Evolutionary conservation across 1,140 invertebrate genomes (phyloP).

Genomic region (Drosophila tristis): DNA sequence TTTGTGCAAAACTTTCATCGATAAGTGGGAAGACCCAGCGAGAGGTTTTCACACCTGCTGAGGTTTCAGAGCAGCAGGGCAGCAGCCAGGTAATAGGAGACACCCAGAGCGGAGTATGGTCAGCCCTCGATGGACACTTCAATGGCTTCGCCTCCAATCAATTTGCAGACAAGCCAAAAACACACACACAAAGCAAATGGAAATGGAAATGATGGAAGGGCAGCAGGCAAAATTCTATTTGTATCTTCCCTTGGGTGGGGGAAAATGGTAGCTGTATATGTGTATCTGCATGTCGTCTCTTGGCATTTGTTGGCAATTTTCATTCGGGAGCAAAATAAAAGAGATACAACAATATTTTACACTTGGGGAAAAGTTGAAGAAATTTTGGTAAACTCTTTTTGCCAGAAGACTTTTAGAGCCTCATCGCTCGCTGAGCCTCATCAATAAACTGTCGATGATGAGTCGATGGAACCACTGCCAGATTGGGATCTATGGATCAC

Average conservation of each 20-base stretch:
- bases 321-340: slow-evolving; percentile 6
- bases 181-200: slow-evolving; percentile 24
- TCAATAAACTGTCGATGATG: no score
- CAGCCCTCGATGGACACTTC: slow-evolving; percentile 48
- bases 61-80: slow-evolving; percentile 10
- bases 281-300: slow-evolving; percentile 30
- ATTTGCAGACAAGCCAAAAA: slow-evolving; percentile 25
- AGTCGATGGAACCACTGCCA: no score
- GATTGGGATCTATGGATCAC: no score
- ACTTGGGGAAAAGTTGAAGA: background rate
- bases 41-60: slow-evolving; percentile 44
- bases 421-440: no score
- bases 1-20: slow-evolving; percentile 27
- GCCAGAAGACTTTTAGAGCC: no score
- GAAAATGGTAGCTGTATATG: slow-evolving; percentile 24
- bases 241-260: slow-evolving; percentile 4
- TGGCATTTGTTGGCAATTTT: slow-evolving; percentile 29
- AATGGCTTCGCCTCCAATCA: slow-evolving; percentile 48
- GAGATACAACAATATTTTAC: slow-evolving; percentile 4
- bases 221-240: slow-evolving; percentile 7
- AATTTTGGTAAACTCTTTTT: no score
- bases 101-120: slow-evolving; percentile 2
- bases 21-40: slow-evolving; percentile 46
- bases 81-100: slow-evolving; percentile 1
- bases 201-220: slow-evolving; percentile 1